A percentile compares a stretch with the other conserved stretches of the same genome.
Conservation (phyloP, 2,113 vertebrate genomes). For the Tupaia chinensis region DNA sequence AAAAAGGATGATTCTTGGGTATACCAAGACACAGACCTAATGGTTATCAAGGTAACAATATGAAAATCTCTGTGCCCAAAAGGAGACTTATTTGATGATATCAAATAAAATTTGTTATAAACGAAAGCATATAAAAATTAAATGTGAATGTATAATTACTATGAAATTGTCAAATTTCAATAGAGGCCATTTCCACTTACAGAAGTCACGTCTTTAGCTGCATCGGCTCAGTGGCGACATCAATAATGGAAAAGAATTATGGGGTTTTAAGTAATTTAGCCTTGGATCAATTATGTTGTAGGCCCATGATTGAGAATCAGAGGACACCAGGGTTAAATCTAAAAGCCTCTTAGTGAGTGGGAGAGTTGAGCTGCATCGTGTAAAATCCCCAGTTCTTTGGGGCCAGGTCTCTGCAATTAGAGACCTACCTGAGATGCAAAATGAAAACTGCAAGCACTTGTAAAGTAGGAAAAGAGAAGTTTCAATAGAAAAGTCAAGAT, state of each 20-base stretch:
- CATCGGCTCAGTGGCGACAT: background rate
- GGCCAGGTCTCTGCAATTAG: too few species aligned
- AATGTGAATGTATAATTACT: background rate
- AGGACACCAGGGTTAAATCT: background rate
- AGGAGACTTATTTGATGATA: slow-evolving; percentile 19
- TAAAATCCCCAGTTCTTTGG: too few species aligned
- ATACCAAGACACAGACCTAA: background rate
- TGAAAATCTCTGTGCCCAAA: background rate
- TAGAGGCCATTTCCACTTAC: background rate
- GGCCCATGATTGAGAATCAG: background rate
- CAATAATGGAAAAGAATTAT: background rate
- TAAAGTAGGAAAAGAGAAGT: too few species aligned
- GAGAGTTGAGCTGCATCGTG: too few species aligned
- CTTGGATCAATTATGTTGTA: background rate
- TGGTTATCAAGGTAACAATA: background rate
- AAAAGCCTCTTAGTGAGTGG: background rate
- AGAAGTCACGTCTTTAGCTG: slow-evolving; percentile 24
- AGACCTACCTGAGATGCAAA: too few species aligned
- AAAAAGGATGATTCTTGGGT: background rate
- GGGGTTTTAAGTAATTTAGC: background rate
- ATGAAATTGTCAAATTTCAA: slow-evolving; percentile 38
- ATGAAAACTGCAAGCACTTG: too few species aligned
- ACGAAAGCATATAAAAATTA: slow-evolving; percentile 35
- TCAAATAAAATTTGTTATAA: slow-evolving; percentile 28
- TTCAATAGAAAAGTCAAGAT: too few species aligned